These are phyloP conservation scores for Hippotragus niger DNA, from an alignment of 2,113 vertebrate species.

Conservation along the genomic window DNA sequence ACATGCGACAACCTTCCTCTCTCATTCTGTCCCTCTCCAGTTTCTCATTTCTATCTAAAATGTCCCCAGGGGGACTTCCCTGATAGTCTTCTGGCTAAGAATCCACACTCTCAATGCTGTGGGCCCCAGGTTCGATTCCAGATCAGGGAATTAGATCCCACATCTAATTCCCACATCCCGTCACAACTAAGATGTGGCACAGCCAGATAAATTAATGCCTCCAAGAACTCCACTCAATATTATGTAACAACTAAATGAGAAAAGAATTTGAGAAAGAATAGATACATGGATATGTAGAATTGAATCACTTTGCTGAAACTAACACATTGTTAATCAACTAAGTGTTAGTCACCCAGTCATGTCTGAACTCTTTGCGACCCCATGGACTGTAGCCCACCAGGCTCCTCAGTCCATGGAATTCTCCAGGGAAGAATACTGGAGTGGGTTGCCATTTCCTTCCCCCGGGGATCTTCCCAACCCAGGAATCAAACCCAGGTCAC, in stretches of 20 bases:
- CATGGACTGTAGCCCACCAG: neutral
- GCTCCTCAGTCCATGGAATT: neutral
- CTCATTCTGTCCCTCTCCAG: neutral
- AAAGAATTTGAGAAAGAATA: neutral
- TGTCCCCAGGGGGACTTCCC: neutral
- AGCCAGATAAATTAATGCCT: neutral
- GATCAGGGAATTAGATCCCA: neutral
- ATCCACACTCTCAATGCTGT: neutral
- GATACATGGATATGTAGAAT: neutral
- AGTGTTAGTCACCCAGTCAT: neutral
- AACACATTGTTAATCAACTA: neutral
- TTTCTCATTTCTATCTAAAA: neutral
- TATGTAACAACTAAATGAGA: neutral
- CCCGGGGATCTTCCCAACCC: neutral
- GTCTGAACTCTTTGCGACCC: rapidly evolving
- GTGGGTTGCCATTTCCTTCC: neutral
- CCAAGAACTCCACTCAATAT: neutral
- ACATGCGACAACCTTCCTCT: neutral
- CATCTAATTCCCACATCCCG: neutral
- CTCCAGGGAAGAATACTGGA: neutral
- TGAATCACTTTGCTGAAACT: neutral
- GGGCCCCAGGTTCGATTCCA: neutral
- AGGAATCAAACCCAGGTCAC: rapidly evolving
- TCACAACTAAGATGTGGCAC: neutral
- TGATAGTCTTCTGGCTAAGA: neutral